A percentile compares a stretch with the other conserved stretches of the same genome.
phyloP scores from a whole-genome alignment of 2,797 vertebrate genomes.

The Amblyraja radiata region DNA sequence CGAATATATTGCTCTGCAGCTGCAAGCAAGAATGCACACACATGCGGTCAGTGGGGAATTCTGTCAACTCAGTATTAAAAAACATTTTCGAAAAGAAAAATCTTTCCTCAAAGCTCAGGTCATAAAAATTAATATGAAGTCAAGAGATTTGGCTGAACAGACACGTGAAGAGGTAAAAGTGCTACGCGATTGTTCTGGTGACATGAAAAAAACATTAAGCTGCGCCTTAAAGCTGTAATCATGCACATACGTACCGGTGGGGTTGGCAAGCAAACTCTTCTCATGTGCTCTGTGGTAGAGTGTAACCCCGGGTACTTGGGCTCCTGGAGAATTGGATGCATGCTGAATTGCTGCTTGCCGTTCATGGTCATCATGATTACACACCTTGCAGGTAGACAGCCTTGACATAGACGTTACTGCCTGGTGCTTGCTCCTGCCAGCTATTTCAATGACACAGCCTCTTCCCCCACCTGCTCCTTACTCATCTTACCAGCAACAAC shows the following conservation, averaged over 20 bases:
- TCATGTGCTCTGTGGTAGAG: constrained; percentile 79
- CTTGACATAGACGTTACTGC: constrained; percentile 57
- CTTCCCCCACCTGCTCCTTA: constrained; percentile 57
- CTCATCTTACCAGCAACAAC: constrained; percentile 74
- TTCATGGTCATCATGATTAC: constrained; percentile 85
- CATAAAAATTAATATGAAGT: constrained; percentile 96
- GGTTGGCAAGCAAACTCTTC: constrained; percentile 82
- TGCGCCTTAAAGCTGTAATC: constrained; percentile 58
- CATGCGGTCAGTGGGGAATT: constrained; percentile 88
- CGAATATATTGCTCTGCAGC: constrained; percentile 97
- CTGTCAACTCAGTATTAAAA: constrained; percentile 79
- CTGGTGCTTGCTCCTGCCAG: constrained; percentile 56
- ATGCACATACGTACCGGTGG: constrained; percentile 84
- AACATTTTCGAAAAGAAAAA: constrained; percentile 72
- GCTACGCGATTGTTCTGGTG: constrained; percentile 59
- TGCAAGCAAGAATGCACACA: constrained; percentile 74
- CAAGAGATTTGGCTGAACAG: constrained; percentile 70
- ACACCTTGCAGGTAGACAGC: constrained; percentile 61
- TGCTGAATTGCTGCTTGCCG: constrained; percentile 86
- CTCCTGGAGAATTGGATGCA: constrained; percentile 80
- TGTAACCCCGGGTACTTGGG: constrained; percentile 80
- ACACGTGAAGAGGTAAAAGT: constrained; percentile 63
- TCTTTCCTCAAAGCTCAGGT: constrained; percentile 81
- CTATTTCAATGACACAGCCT: constrained; percentile 58
- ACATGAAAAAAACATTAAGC: constrained; percentile 71